Conservation (phyloP, 2,113 vertebrate species). For the Nycticebus coucang region DNA sequence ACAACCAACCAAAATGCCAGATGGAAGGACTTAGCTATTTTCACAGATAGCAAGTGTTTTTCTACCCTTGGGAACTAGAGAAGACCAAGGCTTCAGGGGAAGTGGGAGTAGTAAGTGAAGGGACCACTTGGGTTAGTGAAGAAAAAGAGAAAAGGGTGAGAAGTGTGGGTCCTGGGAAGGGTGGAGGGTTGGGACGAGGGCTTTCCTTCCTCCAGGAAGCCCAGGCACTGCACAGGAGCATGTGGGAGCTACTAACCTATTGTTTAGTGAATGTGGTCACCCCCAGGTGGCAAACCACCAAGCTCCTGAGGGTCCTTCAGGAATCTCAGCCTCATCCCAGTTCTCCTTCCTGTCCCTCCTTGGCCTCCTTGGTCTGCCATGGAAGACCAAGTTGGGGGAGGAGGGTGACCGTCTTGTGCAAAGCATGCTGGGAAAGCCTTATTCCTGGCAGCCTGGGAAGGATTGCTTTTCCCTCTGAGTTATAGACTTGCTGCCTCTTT, state of each 20-base stretch:
- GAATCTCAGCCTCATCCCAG: background rate
- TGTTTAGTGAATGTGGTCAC: background rate
- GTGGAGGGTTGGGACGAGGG: no score
- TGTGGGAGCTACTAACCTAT: accelerated
- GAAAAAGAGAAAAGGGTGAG: background rate
- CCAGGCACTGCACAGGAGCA: accelerated
- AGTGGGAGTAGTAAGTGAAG: background rate
- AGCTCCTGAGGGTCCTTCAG: no score
- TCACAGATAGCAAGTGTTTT: background rate
- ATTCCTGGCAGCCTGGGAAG: background rate
- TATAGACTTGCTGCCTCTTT: background rate
- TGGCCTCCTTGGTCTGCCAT: background rate
- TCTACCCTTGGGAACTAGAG: background rate
- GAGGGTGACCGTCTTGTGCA: background rate
- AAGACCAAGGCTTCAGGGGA: background rate
- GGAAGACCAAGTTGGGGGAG: background rate
- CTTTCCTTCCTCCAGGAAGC: background rate
- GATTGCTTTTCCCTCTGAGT: background rate
- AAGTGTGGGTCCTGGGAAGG: background rate
- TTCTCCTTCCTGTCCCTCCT: background rate
- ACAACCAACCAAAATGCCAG: accelerated
- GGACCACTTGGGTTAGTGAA: background rate
- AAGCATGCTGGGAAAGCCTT: background rate
- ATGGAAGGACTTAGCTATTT: background rate
- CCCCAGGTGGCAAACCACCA: accelerated